Percentiles rank a stretch among this genome's conserved stretches.
phyloP scores from a whole-genome alignment of 2,113 vertebrate species.

The Sphaerodactylus townsendi region DNA sequence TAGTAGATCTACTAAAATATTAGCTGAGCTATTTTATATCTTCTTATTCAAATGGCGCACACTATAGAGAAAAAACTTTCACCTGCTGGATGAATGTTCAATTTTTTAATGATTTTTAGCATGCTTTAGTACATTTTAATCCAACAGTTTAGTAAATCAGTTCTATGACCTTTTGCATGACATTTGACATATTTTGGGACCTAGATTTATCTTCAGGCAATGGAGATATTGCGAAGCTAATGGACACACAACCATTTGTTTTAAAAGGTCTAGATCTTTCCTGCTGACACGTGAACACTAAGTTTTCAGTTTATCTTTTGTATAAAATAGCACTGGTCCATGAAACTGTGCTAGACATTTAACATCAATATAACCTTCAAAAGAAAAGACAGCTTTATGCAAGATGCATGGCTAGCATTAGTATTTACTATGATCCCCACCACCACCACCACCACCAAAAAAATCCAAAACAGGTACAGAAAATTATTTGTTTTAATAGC shows the following conservation, averaged over 20 bases:
- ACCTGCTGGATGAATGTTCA: background rate
- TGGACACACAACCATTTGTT: background rate
- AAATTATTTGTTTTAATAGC: background rate
- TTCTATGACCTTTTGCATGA: background rate
- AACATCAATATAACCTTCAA: background rate
- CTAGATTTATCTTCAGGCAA: background rate
- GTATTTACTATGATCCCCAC: accelerated
- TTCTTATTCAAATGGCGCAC: background rate
- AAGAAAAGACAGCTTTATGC: background rate
- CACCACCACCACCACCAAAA: too few species aligned
- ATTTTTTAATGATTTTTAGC: background rate
- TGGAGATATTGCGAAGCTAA: background rate
- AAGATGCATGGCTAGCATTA: background rate
- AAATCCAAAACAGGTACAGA: background rate
- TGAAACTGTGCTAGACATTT: background rate
- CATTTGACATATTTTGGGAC: background rate
- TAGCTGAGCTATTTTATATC: background rate
- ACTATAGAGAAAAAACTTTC: background rate
- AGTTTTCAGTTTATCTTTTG: background rate
- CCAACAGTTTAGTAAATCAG: background rate
- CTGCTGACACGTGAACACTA: background rate
- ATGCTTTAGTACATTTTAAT: background rate
- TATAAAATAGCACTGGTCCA: background rate
- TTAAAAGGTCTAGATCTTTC: background rate
- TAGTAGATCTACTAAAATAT: background rate